phyloP scores from a whole-genome alignment of 2,888 invertebrate genomes.

The Leptothorax acervorum region DNA sequence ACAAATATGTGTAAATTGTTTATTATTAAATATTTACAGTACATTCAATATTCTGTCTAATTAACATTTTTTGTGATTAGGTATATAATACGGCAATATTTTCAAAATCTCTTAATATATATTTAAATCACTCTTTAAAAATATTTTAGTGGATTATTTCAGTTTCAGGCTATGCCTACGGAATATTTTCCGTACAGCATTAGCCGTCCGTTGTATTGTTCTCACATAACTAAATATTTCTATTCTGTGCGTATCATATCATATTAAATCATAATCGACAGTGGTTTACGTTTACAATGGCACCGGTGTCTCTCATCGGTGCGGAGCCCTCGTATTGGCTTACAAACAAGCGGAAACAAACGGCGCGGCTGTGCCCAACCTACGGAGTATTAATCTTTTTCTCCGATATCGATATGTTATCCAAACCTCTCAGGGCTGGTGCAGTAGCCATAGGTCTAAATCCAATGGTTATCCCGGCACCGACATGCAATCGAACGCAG shows the following conservation, averaged over 20 bases:
- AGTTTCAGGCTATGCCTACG: neutral
- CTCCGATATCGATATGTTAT: constrained; percentile 77
- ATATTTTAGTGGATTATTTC: neutral
- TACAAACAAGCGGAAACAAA: constrained; percentile 66
- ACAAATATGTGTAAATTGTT: neutral
- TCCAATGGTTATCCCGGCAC: constrained; percentile 56
- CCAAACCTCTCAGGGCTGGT: constrained; percentile 74
- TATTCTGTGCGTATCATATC: neutral
- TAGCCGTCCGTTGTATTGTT: neutral
- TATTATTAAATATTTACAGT: neutral
- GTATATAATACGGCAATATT: neutral
- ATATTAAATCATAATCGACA: constrained; percentile 31
- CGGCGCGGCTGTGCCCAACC: constrained; percentile 55
- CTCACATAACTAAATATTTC: constrained; percentile 11
- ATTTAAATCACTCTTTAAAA: neutral
- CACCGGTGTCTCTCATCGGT: constrained; percentile 41
- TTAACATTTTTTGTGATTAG: neutral
- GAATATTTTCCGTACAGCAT: neutral
- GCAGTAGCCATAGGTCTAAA: constrained; percentile 41
- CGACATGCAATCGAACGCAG: constrained; percentile 65
- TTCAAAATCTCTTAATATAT: neutral
- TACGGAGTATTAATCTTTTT: constrained; percentile 77
- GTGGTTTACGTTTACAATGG: constrained; percentile 15
- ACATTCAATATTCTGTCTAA: neutral
- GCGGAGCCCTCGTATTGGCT: constrained; percentile 43